Evolutionary conservation across 2,888 invertebrate species (phyloP).

Genomic region (Villa cingulata): DNA sequence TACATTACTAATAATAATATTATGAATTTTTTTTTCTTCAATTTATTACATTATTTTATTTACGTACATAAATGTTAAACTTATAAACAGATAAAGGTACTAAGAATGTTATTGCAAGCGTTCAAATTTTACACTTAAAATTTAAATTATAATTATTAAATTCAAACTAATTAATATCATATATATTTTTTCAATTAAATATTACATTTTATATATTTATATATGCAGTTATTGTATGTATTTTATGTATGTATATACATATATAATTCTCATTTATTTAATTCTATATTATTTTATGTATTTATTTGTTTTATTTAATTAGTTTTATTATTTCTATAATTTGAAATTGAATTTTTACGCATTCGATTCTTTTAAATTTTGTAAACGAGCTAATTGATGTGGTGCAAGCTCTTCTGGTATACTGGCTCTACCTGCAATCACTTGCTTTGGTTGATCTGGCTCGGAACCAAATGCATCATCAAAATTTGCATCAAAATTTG

Average conservation of each 20-base stretch:
- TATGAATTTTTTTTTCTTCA: too few relatives aligned
- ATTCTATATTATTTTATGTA: background rate
- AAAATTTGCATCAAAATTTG: slow-evolving; percentile 35
- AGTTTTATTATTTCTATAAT: too few relatives aligned
- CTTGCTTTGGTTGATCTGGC: slow-evolving; percentile 45
- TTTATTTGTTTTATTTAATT: background rate
- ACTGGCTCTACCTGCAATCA: slow-evolving; percentile 65
- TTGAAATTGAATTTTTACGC: slow-evolving; percentile 42
- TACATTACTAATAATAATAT: too few relatives aligned
- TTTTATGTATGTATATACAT: background rate
- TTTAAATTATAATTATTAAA: background rate
- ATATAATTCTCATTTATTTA: background rate
- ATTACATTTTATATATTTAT: too few relatives aligned
- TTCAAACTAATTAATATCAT: background rate
- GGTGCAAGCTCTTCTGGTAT: slow-evolving; percentile 83
- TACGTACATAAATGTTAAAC: background rate
- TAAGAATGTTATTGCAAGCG: background rate
- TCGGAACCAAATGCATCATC: slow-evolving; percentile 37
- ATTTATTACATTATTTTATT: background rate
- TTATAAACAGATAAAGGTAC: background rate
- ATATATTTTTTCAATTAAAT: too few relatives aligned
- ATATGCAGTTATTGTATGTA: too few relatives aligned
- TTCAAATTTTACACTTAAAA: background rate
- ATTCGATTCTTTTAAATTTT: slow-evolving; percentile 81
- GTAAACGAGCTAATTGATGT: slow-evolving; percentile 73